These are phyloP conservation scores for Hemithea aestivaria DNA, from an alignment of 2,888 invertebrate genomes.

Conservation along the genomic window DNA sequence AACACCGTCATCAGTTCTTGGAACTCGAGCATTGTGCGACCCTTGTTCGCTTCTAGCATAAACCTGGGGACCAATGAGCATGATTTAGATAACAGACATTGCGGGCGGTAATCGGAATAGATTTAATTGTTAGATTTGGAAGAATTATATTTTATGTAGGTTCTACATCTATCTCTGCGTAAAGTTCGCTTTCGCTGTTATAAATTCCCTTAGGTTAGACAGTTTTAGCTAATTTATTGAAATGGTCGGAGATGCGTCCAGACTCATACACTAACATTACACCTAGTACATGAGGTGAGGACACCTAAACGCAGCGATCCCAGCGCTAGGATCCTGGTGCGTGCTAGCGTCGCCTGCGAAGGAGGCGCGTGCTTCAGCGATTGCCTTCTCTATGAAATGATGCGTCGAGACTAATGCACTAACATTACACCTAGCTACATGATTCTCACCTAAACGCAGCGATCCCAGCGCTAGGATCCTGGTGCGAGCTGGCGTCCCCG, in stretches of 20 bases:
- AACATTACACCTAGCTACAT: too few species aligned
- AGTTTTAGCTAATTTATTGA: too few species aligned
- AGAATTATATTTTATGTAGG: too few species aligned
- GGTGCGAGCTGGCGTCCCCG: constrained; percentile 81
- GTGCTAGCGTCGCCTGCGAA: constrained; percentile 84
- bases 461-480: constrained; percentile 84
- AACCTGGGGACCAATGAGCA: constrained; percentile 66
- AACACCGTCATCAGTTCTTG: constrained; percentile 99
- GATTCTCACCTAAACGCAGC: constrained; percentile 81
- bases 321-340: constrained; percentile 83
- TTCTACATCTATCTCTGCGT: too few species aligned
- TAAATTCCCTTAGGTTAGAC: too few species aligned
- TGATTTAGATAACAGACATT: constrained; percentile 1
- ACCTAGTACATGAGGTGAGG: too few species aligned
- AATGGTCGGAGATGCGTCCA: too few species aligned
- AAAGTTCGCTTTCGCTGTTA: too few species aligned
- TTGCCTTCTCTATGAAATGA: constrained; percentile 96
- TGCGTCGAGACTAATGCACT: too few species aligned
- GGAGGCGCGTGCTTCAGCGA: constrained; percentile 93
- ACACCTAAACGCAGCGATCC: constrained; percentile 86
- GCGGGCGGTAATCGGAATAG: too few species aligned
- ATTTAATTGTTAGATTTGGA: too few species aligned
- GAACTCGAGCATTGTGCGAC: constrained; percentile 96
- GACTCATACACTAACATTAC: too few species aligned
- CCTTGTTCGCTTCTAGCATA: constrained; percentile 89